Percentiles rank a stretch among this genome's conserved stretches.
These are phyloP conservation scores for Anadara kagoshimensis DNA, from an alignment of 1,140 invertebrate genomes.

Conservation along the genomic window DNA sequence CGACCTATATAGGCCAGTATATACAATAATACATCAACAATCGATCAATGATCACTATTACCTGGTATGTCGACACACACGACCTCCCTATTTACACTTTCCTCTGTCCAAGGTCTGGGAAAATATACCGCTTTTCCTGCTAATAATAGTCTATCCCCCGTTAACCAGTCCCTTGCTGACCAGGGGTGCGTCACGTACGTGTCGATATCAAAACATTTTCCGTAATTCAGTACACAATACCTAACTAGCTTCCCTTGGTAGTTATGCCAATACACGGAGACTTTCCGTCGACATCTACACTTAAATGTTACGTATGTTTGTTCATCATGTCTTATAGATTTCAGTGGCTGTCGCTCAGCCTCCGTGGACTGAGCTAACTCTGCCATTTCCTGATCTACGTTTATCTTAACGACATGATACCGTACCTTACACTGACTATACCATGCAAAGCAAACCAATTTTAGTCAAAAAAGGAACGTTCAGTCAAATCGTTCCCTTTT, in stretches of 20 bases:
- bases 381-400: not conserved
- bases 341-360: not conserved
- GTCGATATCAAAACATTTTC: slow-evolving; percentile 10
- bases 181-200: slow-evolving; percentile 30
- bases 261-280: slow-evolving; percentile 17
- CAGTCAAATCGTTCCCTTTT: too few species aligned
- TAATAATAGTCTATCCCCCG: slow-evolving; percentile 9
- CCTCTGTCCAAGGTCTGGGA: not conserved
- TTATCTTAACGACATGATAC: too few species aligned
- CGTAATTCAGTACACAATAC: slow-evolving; percentile 14
- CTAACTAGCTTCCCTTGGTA: slow-evolving; percentile 24
- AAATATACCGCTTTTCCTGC: slow-evolving; percentile 7
- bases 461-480: too few species aligned
- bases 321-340: slow-evolving; percentile 10
- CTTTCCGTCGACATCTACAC: slow-evolving; percentile 21
- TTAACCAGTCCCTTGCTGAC: slow-evolving; percentile 15
- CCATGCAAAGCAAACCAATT: too few species aligned
- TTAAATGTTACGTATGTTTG: slow-evolving; percentile 4
- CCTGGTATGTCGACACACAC: slow-evolving; percentile 18
- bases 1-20: too few species aligned
- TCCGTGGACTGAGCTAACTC: not conserved
- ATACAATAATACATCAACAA: too few species aligned
- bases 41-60: too few species aligned
- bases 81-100: not conserved
- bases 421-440: too few species aligned